Conservation (phyloP, 2,113 vertebrate genomes). For the Catharus fuscescens region DNA sequence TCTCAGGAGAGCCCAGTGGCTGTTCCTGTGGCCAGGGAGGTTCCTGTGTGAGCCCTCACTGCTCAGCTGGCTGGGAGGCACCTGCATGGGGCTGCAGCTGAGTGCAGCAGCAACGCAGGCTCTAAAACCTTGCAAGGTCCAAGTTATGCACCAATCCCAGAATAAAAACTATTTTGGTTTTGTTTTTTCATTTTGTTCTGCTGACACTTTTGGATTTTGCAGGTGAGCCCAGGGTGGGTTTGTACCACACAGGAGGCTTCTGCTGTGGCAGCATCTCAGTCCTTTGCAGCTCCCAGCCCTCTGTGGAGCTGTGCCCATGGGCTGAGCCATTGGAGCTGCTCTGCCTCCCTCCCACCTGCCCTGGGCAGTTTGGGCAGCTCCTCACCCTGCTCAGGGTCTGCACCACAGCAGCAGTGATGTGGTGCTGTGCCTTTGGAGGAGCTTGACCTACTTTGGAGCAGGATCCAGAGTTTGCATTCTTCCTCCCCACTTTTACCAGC, state of each 20-base stretch:
- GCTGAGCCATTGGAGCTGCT: neutral
- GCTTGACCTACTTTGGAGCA: conserved; percentile 31
- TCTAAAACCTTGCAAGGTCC: neutral
- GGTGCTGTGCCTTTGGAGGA: neutral
- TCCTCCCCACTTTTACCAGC: neutral
- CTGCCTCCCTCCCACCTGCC: neutral
- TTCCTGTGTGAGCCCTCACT: neutral
- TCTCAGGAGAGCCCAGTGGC: neutral
- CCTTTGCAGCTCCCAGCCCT: neutral
- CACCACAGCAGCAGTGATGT: fast-evolving
- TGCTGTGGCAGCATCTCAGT: neutral
- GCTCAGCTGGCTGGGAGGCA: neutral
- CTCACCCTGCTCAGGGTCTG: neutral
- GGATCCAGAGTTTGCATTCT: neutral
- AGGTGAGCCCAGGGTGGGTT: neutral
- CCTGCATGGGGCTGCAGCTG: neutral
- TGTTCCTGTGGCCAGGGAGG: neutral
- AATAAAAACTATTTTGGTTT: neutral
- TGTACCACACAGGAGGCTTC: neutral
- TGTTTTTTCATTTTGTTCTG: neutral
- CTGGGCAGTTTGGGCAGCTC: neutral
- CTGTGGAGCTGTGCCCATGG: neutral
- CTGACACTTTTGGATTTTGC: neutral
- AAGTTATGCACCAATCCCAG: too few relatives aligned
- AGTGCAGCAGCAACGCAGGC: neutral